Conservation (phyloP, 2,113 vertebrate species). For the Pandion haliaetus region DNA sequence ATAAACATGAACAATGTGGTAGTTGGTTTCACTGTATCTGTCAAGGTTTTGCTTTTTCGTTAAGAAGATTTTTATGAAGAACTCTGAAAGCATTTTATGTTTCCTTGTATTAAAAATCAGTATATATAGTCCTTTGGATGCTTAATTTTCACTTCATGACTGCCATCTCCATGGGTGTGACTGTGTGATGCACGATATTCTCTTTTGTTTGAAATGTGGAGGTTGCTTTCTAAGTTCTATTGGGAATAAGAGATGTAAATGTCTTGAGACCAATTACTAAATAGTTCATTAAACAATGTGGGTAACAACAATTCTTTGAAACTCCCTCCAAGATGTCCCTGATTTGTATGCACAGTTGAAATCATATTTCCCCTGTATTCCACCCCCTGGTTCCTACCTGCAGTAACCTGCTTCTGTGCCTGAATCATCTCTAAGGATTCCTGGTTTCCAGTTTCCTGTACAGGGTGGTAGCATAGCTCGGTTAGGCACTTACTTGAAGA, state of each 20-base stretch:
- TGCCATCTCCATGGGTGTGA: background rate
- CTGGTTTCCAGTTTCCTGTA: background rate
- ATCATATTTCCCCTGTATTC: background rate
- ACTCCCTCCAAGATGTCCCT: background rate
- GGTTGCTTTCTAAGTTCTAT: background rate
- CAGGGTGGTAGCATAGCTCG: background rate
- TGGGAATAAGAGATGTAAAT: background rate
- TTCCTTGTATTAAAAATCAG: background rate
- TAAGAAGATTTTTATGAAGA: background rate
- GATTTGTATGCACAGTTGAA: background rate
- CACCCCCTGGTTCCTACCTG: background rate
- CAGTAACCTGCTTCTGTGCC: background rate
- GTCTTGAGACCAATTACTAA: background rate
- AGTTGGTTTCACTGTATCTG: background rate
- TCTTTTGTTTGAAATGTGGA: background rate
- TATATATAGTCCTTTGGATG: background rate
- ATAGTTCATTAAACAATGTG: background rate
- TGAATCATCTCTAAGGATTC: background rate
- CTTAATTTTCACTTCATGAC: background rate
- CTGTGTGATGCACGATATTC: background rate
- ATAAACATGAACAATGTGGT: background rate
- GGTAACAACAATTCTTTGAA: background rate
- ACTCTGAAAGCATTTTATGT: background rate
- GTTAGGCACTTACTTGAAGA: background rate
- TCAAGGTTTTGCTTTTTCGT: background rate